Evolutionary conservation across 2,113 vertebrate genomes (phyloP).

Genomic region (Pimephales promelas): DNA sequence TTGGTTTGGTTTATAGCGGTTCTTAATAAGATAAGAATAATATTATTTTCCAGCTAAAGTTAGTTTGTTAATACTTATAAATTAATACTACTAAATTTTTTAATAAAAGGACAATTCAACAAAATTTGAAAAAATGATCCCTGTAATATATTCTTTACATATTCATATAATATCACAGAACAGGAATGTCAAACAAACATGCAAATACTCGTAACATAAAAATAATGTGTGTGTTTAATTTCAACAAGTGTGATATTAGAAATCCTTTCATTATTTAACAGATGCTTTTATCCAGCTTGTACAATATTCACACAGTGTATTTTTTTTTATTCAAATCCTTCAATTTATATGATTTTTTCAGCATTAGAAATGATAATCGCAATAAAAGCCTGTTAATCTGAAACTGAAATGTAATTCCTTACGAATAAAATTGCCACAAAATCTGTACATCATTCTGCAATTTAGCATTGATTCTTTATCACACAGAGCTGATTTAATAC

Average conservation of each 20-base stretch:
- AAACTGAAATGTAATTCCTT: neutral
- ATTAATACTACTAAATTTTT: neutral
- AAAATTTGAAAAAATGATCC: neutral
- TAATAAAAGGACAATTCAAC: neutral
- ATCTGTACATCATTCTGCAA: neutral
- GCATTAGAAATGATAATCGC: neutral
- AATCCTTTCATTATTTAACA: neutral
- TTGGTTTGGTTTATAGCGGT: too few relatives aligned
- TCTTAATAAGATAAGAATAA: too few relatives aligned
- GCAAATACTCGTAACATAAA: neutral
- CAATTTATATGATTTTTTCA: neutral
- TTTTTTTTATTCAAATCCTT: neutral
- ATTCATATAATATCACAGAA: neutral
- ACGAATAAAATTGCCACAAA: neutral
- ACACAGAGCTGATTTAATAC: neutral
- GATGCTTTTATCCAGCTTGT: constrained; percentile 4
- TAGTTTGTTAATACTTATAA: too few relatives aligned
- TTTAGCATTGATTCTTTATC: neutral
- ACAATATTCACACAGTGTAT: neutral
- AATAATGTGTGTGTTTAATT: neutral
- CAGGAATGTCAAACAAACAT: neutral
- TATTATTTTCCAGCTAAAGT: too few relatives aligned
- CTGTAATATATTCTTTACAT: neutral
- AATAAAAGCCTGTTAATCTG: neutral
- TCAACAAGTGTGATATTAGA: neutral